Evolutionary conservation across 1,140 invertebrate genomes (phyloP), one percentile per base, ranked within the genome.

Genomic region (Gryon sp.): DNA sequence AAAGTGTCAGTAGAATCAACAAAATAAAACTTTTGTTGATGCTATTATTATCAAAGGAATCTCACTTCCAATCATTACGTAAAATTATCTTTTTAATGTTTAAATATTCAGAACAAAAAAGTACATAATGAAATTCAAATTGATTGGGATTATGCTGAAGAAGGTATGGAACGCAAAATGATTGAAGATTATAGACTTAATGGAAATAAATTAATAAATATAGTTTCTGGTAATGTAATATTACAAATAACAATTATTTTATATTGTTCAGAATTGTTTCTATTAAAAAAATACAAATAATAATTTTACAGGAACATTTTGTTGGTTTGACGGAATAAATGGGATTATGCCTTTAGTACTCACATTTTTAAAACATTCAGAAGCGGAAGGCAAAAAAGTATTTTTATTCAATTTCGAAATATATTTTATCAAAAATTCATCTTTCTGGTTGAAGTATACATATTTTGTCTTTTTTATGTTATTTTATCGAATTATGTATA

Each of bases 391-490:
- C 4, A 19, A 12, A 11, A 55, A 26, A 41, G 41, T 41, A 4
- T 57, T 57, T 6, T 28, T 41, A 1, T 57, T 57, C 11, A 24
- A 30, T 2, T 41, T 57, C 30, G 52, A 57, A 11, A 12, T 43
- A 8, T 4, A 19, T 57, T 57, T 57, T 7, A 4, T 30, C 1
- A 12, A 43, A 40, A 30, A 16, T n/a, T 1, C 1, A 0, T n/a
- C n/a, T n/a, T 43, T 57, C 11, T 1, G 3, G 0, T 0, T 19
- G 1, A 57, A 57, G 4, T 57, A 57, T 43, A 1, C 43, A 1
- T 41, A 28, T 4, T 57, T 12, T 30, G 1, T 57, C 0, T 9
- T 14, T 0, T 57, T 57, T 57, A 4, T 38, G 12, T 11, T 57
- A 5, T 15, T 57, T 19, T 55, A 14, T 24, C 30, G 52, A 9